A percentile compares a stretch with the other conserved stretches of the same genome.
phyloP scores from a whole-genome alignment of 2,888 invertebrate species.

The Drosophila demipolita region DNA sequence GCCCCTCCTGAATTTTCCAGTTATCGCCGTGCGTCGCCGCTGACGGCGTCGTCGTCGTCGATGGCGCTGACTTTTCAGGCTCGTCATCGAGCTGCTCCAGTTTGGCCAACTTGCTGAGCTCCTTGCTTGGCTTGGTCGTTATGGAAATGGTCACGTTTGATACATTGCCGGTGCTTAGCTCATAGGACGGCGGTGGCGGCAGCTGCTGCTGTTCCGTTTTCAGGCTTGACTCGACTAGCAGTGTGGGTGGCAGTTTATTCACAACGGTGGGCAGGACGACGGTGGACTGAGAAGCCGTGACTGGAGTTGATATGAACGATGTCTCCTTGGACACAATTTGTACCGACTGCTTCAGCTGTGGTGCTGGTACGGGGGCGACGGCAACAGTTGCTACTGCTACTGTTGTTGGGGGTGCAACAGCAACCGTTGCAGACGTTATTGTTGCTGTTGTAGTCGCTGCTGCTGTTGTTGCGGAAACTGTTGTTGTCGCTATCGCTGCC shows the following conservation, averaged over 20 bases:
- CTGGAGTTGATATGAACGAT: conserved; percentile 86
- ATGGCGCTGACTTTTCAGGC: conserved; percentile 42
- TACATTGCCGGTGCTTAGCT: conserved; percentile 47
- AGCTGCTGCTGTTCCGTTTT: conserved; percentile 38
- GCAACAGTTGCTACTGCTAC: conserved; percentile 4
- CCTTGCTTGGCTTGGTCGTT: conserved; percentile 67
- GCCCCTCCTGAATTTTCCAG: conserved; percentile 52
- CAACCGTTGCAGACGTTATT: conserved; percentile 2
- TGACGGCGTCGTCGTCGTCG: conserved; percentile 35
- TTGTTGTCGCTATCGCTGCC: conserved; percentile 25
- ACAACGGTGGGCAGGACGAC: conserved; percentile 29
- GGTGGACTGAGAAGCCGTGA: conserved; percentile 6
- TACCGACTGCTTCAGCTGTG: conserved; percentile 61
- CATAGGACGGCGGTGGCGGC: conserved; percentile 59
- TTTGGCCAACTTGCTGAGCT: conserved; percentile 34
- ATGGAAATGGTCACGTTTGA: conserved; percentile 75
- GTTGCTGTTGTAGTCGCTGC: conserved; percentile 7
- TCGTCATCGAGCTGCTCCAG: conserved; percentile 42
- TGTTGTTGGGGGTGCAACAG: neutral
- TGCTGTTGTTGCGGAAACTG: conserved; percentile 81
- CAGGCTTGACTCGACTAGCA: conserved; percentile 33
- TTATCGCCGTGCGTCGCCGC: conserved; percentile 47
- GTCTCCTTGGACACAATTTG: conserved; percentile 86
- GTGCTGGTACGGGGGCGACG: neutral
- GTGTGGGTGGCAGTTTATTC: conserved; percentile 44